Evolutionary conservation across 2,797 vertebrate genomes (phyloP).

Genomic region (Trachops cirrhosus): DNA sequence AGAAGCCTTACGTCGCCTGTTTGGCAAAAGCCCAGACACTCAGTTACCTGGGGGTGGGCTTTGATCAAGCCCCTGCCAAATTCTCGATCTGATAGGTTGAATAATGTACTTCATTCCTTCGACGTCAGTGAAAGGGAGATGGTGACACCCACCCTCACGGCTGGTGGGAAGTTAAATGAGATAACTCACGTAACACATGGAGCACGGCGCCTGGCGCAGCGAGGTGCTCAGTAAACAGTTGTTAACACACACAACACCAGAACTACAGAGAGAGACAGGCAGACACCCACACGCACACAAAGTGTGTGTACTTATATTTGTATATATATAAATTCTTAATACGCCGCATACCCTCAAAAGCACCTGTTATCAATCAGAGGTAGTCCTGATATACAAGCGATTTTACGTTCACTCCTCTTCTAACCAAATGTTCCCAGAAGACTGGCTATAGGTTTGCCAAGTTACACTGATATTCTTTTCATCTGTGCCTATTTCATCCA

Average conservation of each 20-base stretch:
- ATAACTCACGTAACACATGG: background rate
- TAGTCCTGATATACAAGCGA: background rate
- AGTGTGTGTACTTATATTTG: background rate
- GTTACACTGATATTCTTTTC: background rate
- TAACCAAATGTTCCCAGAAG: background rate
- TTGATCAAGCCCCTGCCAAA: background rate
- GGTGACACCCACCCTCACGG: rapidly evolving
- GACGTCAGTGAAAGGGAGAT: background rate
- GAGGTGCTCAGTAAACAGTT: background rate
- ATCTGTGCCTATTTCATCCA: background rate
- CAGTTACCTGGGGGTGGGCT: background rate
- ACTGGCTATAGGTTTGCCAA: background rate
- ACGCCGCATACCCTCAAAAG: background rate
- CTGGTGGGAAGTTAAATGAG: background rate
- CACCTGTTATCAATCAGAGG: background rate
- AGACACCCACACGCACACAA: background rate
- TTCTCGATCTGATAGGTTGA: background rate
- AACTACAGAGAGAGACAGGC: background rate
- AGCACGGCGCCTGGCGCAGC: background rate
- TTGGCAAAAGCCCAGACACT: background rate
- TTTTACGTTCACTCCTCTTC: background rate
- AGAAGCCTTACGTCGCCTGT: background rate
- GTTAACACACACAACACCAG: background rate
- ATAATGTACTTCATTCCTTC: background rate
- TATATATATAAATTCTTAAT: background rate